These are phyloP conservation scores for Rapana venosa DNA, from an alignment of 2,888 invertebrate species.

Conservation along the genomic window DNA sequence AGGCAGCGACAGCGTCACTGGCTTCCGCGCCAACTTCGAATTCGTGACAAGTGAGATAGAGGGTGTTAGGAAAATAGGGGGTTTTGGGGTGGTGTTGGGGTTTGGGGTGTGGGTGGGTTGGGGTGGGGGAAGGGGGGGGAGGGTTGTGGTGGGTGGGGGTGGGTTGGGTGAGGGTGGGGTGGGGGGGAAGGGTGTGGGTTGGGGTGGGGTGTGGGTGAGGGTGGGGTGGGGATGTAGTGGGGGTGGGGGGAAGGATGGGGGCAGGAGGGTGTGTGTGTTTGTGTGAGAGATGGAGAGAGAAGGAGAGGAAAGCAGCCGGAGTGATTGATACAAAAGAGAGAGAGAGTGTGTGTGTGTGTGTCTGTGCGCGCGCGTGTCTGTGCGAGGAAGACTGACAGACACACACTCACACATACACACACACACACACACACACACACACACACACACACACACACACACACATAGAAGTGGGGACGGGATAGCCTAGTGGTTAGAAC, in stretches of 20 bases:
- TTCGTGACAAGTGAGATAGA: conserved; percentile 90
- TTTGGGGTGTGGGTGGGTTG: not conserved
- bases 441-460: no score
- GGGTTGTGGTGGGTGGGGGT: not conserved
- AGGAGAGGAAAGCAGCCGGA: no score
- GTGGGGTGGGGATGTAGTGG: not conserved
- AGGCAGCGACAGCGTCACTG: conserved; percentile 88
- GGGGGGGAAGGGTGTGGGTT: not conserved
- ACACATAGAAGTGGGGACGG: no score
- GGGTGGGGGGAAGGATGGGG: not conserved
- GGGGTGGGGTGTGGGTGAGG: not conserved
- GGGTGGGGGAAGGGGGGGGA: not conserved
- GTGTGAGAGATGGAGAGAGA: no score
- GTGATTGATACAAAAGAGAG: no score
- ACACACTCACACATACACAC: no score
- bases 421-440: no score
- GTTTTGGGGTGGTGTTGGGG: not conserved
- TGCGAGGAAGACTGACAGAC: no score
- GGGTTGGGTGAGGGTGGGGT: not conserved
- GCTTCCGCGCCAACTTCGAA: conserved; percentile 91
- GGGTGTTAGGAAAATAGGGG: not conserved
- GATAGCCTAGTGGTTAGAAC: no score
- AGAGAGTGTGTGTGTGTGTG: no score
- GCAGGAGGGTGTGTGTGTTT: not conserved
- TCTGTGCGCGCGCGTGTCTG: no score